Conservation (phyloP, 2,113 vertebrate species). For the Gobiocypris rarus region DNA sequence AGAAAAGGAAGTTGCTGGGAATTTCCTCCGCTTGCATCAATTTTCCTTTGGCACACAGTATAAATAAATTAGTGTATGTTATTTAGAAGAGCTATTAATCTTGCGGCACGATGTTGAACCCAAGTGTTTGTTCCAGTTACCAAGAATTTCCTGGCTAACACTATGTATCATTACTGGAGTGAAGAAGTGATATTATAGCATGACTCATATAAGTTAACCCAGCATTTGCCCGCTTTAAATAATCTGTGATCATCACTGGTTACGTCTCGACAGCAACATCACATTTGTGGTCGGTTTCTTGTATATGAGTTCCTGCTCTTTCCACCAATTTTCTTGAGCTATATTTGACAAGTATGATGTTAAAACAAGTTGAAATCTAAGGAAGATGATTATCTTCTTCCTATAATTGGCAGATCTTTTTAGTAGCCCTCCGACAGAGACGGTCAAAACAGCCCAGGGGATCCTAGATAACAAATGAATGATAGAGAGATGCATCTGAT, state of each 20-base stretch:
- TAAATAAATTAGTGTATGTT: constrained; percentile 11
- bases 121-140: constrained; percentile 42
- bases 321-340: neutral
- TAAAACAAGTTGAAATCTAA: neutral
- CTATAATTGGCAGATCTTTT: neutral
- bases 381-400: neutral
- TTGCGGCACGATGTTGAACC: neutral
- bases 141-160: constrained; percentile 34
- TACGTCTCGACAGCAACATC: neutral
- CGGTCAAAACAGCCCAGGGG: neutral
- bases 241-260: neutral
- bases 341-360: neutral
- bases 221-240: constrained; percentile 15
- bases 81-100: constrained; percentile 34
- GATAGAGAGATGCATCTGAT: constrained; percentile 23
- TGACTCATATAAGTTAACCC: constrained; percentile 3
- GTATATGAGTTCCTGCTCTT: neutral
- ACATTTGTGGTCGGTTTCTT: constrained; percentile 17
- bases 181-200: constrained; percentile 6
- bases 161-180: constrained; percentile 18
- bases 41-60: constrained; percentile 24
- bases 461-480: constrained; percentile 1
- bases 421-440: neutral
- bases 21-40: constrained; percentile 17
- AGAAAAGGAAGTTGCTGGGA: constrained; percentile 22